Percentiles rank a stretch among this genome's conserved stretches.
Evolutionary conservation across 1,140 invertebrate genomes (phyloP).

Genomic region (Caenorhabditis brenneri): DNA sequence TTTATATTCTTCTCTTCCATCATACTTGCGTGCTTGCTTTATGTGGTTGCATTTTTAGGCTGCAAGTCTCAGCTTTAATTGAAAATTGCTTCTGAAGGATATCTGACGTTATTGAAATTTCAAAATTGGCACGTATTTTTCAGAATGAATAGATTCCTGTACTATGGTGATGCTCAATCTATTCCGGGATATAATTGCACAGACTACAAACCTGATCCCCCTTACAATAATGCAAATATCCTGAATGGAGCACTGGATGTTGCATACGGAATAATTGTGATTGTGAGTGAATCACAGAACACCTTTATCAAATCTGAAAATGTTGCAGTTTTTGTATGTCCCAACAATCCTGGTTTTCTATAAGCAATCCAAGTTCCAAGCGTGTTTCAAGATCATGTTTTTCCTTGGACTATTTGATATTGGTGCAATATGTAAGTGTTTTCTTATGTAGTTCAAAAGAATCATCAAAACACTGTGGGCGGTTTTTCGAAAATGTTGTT

Average conservation of each 20-base stretch:
- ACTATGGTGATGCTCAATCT: not conserved
- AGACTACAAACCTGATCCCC: not conserved
- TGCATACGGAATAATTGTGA: slow-evolving; percentile 8
- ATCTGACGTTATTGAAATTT: too few species aligned
- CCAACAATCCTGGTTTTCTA: slow-evolving; percentile 1
- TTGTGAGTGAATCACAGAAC: not conserved
- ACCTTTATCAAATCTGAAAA: not conserved
- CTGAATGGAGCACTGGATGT: not conserved
- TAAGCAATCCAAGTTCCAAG: not conserved
- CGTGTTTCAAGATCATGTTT: slow-evolving; percentile 20
- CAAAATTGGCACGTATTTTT: too few species aligned
- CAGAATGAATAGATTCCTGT: slow-evolving; percentile 18
- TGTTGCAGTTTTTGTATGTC: slow-evolving; percentile 6
- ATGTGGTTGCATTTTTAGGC: too few species aligned
- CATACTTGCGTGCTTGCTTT: too few species aligned
- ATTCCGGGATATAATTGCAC: slow-evolving; percentile 18
- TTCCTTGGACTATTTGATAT: slow-evolving; percentile 23
- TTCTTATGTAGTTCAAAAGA: not conserved
- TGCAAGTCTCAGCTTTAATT: too few species aligned
- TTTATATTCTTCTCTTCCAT: not conserved
- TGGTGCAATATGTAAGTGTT: not conserved
- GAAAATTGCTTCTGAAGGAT: too few species aligned
- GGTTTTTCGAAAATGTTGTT: too few species aligned
- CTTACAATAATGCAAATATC: not conserved
- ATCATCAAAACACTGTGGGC: not conserved